These are phyloP conservation scores for Buphagus erythrorhynchus DNA, from an alignment of 2,797 vertebrate genomes.

Conservation along the genomic window DNA sequence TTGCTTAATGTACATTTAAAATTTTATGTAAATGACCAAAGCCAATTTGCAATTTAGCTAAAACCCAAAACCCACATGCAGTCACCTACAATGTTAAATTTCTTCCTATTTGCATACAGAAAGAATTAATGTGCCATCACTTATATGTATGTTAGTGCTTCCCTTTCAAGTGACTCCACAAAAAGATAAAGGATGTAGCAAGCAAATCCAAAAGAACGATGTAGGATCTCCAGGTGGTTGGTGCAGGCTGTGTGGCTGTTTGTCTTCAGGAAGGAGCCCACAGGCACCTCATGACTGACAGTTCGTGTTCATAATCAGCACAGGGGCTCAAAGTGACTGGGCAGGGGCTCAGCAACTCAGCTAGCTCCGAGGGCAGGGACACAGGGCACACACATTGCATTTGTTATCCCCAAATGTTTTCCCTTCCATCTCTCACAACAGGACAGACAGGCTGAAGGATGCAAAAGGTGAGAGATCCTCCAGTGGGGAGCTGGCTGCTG, in stretches of 20 bases:
- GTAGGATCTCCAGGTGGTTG: not conserved
- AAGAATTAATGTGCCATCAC: not conserved
- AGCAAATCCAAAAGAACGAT: not conserved
- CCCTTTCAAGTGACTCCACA: not conserved
- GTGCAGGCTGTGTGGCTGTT: not conserved
- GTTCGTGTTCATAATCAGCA: fast-evolving
- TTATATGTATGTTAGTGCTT: not conserved
- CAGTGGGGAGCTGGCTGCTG: not conserved
- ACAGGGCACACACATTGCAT: not conserved
- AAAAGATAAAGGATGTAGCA: not conserved
- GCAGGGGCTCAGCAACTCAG: not conserved
- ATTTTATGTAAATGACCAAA: not conserved
- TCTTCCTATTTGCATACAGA: not conserved
- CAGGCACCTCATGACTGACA: not conserved
- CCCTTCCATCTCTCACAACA: not conserved
- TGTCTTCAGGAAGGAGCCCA: not conserved
- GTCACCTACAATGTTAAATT: not conserved
- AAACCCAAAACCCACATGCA: not conserved
- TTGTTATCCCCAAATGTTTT: not conserved
- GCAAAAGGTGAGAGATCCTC: not conserved
- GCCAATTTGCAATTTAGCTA: not conserved
- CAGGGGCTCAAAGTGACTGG: not conserved
- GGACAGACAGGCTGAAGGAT: not conserved
- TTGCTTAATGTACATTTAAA: constrained; percentile 17
- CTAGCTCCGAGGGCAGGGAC: fast-evolving